Evolutionary conservation across 2,888 invertebrate genomes (phyloP).

Genomic region (Thymelicus sylvestris): DNA sequence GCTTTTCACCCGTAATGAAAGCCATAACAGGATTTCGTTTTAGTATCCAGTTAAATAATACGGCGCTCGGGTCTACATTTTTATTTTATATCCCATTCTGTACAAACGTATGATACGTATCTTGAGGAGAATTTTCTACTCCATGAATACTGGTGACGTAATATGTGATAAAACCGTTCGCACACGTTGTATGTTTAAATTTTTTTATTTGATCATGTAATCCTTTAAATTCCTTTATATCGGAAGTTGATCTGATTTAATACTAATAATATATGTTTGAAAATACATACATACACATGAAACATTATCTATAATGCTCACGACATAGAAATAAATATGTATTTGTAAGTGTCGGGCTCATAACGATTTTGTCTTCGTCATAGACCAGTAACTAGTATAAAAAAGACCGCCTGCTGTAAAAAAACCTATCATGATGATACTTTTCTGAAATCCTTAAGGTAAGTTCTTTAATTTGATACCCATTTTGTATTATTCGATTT

Average conservation of each 20-base stretch:
- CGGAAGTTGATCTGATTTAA: neutral
- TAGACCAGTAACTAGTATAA: too few species aligned
- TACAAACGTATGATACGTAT: conserved; percentile 13
- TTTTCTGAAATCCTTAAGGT: too few species aligned
- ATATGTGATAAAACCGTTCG: conserved; percentile 4
- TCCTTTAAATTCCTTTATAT: neutral
- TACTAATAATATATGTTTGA: neutral
- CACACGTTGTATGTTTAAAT: conserved; percentile 2
- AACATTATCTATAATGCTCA: too few species aligned
- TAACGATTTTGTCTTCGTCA: too few species aligned
- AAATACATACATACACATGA: too few species aligned
- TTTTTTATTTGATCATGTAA: neutral
- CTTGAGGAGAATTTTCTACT: conserved; percentile 16
- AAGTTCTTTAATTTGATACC: too few species aligned
- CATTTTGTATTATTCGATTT: too few species aligned
- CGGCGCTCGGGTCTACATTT: conserved; percentile 4
- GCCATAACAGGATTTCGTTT: conserved; percentile 5
- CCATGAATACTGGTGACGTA: conserved; percentile 22
- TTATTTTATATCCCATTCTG: conserved; percentile 14
- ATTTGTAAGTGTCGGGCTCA: too few species aligned
- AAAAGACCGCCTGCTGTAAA: too few species aligned
- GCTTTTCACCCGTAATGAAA: conserved; percentile 5
- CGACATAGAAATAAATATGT: too few species aligned
- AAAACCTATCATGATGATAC: too few species aligned
- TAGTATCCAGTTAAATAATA: conserved; percentile 10